phyloP scores from a whole-genome alignment of 2,113 vertebrate species.

The Poeciliopsis occidentalis region DNA sequence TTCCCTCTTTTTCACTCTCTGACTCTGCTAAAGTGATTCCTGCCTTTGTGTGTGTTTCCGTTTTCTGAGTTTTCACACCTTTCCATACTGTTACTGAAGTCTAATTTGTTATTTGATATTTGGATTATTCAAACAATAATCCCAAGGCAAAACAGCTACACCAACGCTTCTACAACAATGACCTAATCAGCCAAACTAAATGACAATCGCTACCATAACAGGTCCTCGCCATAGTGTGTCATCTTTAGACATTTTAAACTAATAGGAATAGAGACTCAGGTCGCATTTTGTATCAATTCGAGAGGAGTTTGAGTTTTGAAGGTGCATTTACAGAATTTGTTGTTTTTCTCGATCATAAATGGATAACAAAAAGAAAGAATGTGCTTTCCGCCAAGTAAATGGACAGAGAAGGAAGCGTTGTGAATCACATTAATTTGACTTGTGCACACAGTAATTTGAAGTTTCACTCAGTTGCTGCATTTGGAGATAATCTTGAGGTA shows the following conservation, averaged over 20 bases:
- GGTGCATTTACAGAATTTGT: background rate
- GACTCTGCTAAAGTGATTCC: conserved; percentile 21
- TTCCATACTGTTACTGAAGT: background rate
- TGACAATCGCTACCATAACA: background rate
- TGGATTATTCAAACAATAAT: conserved; percentile 8
- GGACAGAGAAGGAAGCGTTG: conserved; percentile 30
- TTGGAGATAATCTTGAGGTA: conserved; percentile 71
- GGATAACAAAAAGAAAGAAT: background rate
- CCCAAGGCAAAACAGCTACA: background rate
- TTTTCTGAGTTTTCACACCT: conserved; percentile 9
- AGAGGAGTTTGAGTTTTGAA: conserved; percentile 2
- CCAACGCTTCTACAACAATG: background rate
- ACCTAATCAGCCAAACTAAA: background rate
- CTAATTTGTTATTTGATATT: conserved; percentile 6
- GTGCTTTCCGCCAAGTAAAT: conserved; percentile 4
- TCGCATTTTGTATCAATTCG: background rate
- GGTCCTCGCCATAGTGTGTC: background rate
- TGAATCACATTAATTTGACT: conserved; percentile 58
- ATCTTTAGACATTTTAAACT: background rate
- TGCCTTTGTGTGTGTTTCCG: background rate
- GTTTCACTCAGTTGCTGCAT: conserved; percentile 59
- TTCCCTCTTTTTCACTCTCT: conserved; percentile 41
- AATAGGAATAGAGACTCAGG: background rate
- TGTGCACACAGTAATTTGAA: conserved; percentile 51
- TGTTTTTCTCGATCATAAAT: background rate